phyloP scores from a whole-genome alignment of 53 echinoderm and acorn worm genomes.

The Echinometra lucunter region DNA sequence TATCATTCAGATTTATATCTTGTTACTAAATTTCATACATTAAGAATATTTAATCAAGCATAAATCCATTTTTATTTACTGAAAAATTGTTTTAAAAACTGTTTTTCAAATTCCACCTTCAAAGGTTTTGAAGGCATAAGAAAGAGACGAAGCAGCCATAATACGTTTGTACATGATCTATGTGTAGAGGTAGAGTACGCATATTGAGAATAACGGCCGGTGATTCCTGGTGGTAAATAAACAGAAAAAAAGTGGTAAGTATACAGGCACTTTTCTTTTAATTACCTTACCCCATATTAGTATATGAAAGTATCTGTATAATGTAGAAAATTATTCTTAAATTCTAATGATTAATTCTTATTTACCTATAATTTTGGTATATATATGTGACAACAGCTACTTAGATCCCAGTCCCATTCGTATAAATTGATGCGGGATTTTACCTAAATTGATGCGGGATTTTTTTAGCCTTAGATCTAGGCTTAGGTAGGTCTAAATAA shows the following conservation, averaged over 20 bases:
- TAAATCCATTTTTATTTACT: neutral
- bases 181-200: neutral
- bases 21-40: neutral
- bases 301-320: neutral
- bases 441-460: no score
- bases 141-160: neutral
- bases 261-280: neutral
- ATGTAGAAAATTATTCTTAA: neutral
- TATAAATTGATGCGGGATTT: neutral
- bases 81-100: neutral
- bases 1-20: neutral
- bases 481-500: no score
- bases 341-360: neutral
- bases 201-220: neutral
- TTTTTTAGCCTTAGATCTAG: no score
- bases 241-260: neutral
- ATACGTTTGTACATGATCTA: neutral
- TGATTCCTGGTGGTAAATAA: neutral
- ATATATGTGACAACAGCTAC: neutral
- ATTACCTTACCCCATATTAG: neutral
- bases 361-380: neutral
- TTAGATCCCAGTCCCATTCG: neutral
- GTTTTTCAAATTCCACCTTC: neutral
- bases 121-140: neutral
- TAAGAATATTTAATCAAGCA: neutral